Percentiles rank a stretch among this genome's conserved stretches.
Conservation (phyloP, 2,113 vertebrate genomes). For the Oncorhynchus tshawytscha region DNA sequence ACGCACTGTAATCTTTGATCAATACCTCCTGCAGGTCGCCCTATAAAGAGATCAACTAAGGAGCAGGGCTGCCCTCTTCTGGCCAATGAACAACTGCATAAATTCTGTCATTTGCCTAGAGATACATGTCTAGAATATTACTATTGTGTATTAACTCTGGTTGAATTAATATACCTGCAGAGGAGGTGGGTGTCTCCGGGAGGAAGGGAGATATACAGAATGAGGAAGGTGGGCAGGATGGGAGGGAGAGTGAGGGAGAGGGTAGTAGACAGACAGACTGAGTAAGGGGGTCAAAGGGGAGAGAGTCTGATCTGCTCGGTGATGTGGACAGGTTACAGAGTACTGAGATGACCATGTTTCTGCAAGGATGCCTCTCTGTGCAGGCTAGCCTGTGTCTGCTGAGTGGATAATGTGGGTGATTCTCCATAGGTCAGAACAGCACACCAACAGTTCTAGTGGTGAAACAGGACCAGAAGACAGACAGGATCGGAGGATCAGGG, state of each 20-base stretch:
- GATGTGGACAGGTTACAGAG: constrained; percentile 41
- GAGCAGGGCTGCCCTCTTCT: constrained; percentile 65
- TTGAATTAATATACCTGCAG: background rate
- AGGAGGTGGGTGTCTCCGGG: no score
- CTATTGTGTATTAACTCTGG: no score
- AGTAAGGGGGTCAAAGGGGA: background rate
- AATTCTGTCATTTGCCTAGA: background rate
- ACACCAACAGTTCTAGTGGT: constrained; percentile 10
- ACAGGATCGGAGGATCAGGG: no score
- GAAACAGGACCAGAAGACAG: no score
- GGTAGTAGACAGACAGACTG: background rate
- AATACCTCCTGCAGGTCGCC: background rate
- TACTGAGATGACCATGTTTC: constrained; percentile 34
- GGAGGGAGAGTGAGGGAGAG: constrained; percentile 4
- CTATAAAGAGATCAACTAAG: background rate
- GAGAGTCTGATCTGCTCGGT: constrained; percentile 10
- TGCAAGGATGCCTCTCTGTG: constrained; percentile 29
- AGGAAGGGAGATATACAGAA: background rate
- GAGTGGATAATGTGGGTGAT: constrained; percentile 37
- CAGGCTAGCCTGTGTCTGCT: constrained; percentile 37
- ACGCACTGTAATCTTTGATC: constrained; percentile 18
- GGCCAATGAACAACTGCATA: constrained; percentile 25
- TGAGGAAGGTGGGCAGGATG: no score
- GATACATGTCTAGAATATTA: no score
- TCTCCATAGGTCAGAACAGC: constrained; percentile 36